Evolutionary conservation across 2,888 invertebrate species (phyloP), one percentile per base, ranked within the genome.

Genomic region (Proisotoma minuta): DNA sequence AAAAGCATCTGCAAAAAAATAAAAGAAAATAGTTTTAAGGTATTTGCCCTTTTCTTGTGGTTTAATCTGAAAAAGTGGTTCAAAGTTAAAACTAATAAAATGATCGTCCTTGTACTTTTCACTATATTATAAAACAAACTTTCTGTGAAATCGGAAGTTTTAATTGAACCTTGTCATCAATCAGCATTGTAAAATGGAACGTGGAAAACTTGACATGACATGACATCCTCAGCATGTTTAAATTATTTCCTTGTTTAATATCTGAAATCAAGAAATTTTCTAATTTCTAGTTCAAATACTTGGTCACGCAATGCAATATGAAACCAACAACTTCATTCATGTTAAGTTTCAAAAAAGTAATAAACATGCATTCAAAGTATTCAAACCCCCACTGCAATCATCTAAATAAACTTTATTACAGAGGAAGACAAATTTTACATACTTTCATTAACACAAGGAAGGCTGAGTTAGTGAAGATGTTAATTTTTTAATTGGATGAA

Each of bases 1-100:
- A 20, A 4, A 15, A 20, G 29, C 53, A 54, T 54, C 53, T 54
- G 39, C 29, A 29, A 54, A 43, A 5, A 43, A 43, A 43, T 12
- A 54, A 54, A 3, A 29, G 39, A 54, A 29, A 50, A 50, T 15
- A 34, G 34, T 10, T 34, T 15, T 34, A 10, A 34, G 8, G 15
- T 34, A 34, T 10, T 34, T 34, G 34, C 34, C 34, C 8, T 8
- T 8, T 34, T 8, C 34, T 8, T 34, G 8, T 34, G 34, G n/a
- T n/a, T n/a, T n/a, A 10, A 34, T 34, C 34, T 34, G 34, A 10
- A 34, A 8, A 34, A 34, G 15, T 34, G 8, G 34, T 8, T 8
- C 8, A 34, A 34, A 34, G 34, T 8, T 34, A 10, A 15, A 34
- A 10, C 15, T 8, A 10, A 34, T 10, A 34, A 34, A 8, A 10